Evolutionary conservation across 2,797 vertebrate genomes (phyloP).

Genomic region (Microctenopoma steveboyesi): DNA sequence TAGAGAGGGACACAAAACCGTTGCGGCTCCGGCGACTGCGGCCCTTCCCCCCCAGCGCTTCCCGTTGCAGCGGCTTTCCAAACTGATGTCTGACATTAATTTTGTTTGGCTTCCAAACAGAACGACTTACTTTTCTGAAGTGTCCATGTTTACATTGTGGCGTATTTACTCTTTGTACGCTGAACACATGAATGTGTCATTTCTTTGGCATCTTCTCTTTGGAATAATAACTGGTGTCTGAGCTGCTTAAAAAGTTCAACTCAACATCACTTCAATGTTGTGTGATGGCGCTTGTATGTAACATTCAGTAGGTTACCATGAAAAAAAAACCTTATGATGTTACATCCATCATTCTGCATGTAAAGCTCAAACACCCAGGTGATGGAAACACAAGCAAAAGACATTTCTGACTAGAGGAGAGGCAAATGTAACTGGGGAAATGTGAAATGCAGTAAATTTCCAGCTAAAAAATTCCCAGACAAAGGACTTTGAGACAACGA

Average conservation of each 20-base stretch:
- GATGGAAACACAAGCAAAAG: not conserved
- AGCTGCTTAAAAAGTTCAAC: not conserved
- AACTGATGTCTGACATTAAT: constrained; percentile 65
- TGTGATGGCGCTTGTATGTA: not conserved
- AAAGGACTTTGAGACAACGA: constrained; percentile 2
- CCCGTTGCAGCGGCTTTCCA: constrained; percentile 58
- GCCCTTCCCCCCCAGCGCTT: constrained; percentile 36
- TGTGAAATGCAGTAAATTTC: not conserved
- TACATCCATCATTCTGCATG: not conserved
- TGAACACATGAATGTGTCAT: constrained; percentile 1
- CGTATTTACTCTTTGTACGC: constrained; percentile 10
- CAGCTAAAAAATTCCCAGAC: constrained; percentile 4
- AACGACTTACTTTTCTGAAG: constrained; percentile 47
- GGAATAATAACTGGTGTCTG: not conserved
- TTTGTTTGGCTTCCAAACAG: constrained; percentile 50
- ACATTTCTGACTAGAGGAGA: not conserved
- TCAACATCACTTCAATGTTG: not conserved
- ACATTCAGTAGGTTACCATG: not conserved
- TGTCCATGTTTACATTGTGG: constrained; percentile 31
- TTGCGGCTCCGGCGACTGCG: constrained; percentile 64
- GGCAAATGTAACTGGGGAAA: not conserved
- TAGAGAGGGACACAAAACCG: constrained; percentile 61
- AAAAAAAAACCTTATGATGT: not conserved
- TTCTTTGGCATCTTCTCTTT: not conserved
- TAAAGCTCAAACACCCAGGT: not conserved